These are phyloP conservation scores for Porites cylindrica DNA, from an alignment of 92 coral and sea anemone genomes.

Conservation along the genomic window DNA sequence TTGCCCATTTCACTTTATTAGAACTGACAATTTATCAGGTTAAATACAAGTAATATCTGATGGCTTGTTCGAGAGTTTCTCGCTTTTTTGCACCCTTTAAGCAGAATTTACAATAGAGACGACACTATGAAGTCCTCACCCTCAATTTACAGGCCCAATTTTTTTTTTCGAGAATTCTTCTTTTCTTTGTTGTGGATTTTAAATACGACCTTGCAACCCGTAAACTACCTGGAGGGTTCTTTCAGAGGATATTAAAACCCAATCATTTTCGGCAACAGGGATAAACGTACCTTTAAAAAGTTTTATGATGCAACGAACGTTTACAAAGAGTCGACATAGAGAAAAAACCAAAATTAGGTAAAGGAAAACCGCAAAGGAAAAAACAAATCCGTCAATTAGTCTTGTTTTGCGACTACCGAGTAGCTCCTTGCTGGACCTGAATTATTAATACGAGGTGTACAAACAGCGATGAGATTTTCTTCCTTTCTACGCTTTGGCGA, in stretches of 20 bases:
- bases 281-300: not conserved
- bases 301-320: not conserved
- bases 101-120: not conserved
- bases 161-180: not conserved
- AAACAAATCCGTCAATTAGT: not conserved
- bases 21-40: not conserved
- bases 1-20: slow-evolving; percentile 38
- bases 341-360: not conserved
- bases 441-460: slow-evolving; percentile 48
- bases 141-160: not conserved
- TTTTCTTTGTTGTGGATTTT: slow-evolving; percentile 27
- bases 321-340: not conserved
- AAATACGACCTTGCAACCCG: slow-evolving; percentile 39
- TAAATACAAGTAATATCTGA: not conserved
- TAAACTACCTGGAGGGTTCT: slow-evolving; percentile 51
- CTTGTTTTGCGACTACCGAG: slow-evolving; percentile 34
- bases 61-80: slow-evolving; percentile 5
- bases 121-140: not conserved
- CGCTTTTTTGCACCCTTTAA: not conserved
- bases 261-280: not conserved
- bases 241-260: slow-evolving; percentile 17
- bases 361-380: not conserved
- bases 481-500: not conserved
- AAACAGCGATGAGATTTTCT: slow-evolving; percentile 45
- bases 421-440: slow-evolving; percentile 48